Evolutionary conservation across 2,888 invertebrate genomes (phyloP), one percentile per base, ranked within the genome.

Genomic region (Aplocera efformata): DNA sequence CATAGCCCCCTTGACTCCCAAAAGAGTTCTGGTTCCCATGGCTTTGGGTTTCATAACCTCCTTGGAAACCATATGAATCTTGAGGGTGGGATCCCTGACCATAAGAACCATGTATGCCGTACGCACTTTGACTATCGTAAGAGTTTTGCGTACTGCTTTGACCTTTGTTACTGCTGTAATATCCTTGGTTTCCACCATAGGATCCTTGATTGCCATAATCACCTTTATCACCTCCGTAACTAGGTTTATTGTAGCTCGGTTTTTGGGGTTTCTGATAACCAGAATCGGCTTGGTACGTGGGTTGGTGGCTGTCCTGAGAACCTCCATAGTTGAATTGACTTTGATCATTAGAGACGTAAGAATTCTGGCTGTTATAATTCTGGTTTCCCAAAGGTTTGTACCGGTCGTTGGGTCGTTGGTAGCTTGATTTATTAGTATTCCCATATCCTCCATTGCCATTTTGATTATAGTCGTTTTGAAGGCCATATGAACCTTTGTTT

Each of bases 201-300:
- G 25, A 24, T 10, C 29, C 34, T 10, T 42, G 36, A 20, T 7
- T 49, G 11, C 28, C 39, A 34, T 35, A 32, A 43, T 34, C 43
- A 20, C 31, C 43, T 9, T 43, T 43, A 43, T 49, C 30, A 6
- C 11, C 31, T 26, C 32, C 36, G 25, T 48, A 44, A 8, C 44
- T 30, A 23, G 62, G 59, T 31, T 50, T 44, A 28, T 50, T 49
- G 11, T 48, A 43, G 26, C 34, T 40, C 22, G 49, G 45, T 21
- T 40, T 44, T 17, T 40, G 29, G 7, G 53, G 53, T 37, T 48
- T 50, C 1, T 48, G 36, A 20, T 53, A 45, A 17, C 41, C 37
- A 7, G 30, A 30, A 32, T 23, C 25, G 6, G 13, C 5, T 17
- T 29, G 27, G 25, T 42, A 31, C 8, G 47, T 9, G 17, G 52